Evolutionary conservation across 2,797 vertebrate species (phyloP).

Genomic region (Acanthopagrus latus): DNA sequence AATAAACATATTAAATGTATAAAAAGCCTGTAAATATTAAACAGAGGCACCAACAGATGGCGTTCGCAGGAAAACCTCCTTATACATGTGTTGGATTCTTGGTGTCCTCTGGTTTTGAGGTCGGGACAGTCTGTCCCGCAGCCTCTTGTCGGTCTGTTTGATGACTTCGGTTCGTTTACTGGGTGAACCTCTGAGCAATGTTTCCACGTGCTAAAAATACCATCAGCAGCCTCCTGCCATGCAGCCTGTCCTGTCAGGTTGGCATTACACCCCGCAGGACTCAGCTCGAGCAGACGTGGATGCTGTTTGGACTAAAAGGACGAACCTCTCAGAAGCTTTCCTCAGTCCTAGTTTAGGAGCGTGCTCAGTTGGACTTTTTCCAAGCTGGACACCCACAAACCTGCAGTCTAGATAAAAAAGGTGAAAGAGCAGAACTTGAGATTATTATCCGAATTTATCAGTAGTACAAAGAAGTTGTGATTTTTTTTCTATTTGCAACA

Average conservation of each 20-base stretch:
- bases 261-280: constrained; percentile 43
- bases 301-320: constrained; percentile 41
- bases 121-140: constrained; percentile 43
- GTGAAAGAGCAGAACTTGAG: too few relatives aligned
- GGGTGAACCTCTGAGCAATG: constrained; percentile 74
- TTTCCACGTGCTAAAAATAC: constrained; percentile 84
- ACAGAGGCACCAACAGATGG: not conserved
- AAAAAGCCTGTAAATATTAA: too few relatives aligned
- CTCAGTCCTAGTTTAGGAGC: not conserved
- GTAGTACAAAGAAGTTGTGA: not conserved
- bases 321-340: constrained; percentile 20
- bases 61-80: not conserved
- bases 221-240: constrained; percentile 8
- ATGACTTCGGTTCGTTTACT: constrained; percentile 45
- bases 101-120: constrained; percentile 19
- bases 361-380: constrained; percentile 8
- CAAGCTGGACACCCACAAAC: not conserved
- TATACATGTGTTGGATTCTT: not conserved
- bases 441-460: too few relatives aligned
- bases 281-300: constrained; percentile 43
- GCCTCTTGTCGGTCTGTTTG: constrained; percentile 18
- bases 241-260: constrained; percentile 30
- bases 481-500: not conserved
- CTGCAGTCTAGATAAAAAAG: not conserved
- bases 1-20: too few relatives aligned